Conservation (phyloP, 2,113 vertebrate genomes). For the Oxyura jamaicensis region DNA sequence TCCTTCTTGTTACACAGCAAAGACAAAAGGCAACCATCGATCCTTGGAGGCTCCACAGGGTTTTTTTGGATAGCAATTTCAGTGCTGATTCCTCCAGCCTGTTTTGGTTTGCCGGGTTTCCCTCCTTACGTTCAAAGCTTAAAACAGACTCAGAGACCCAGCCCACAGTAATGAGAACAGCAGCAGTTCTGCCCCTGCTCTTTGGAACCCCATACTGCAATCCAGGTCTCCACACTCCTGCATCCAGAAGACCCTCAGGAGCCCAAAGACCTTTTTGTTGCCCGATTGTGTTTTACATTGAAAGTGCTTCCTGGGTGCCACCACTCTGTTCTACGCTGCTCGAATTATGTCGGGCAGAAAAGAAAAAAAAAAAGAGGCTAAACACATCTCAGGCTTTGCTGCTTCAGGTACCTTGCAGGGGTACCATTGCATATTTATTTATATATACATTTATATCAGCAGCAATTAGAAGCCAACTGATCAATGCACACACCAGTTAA, state of each 20-base stretch:
- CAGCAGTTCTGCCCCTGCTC: neutral
- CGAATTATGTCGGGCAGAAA: neutral
- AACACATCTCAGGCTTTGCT: neutral
- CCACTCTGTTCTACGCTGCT: neutral
- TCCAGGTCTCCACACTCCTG: neutral
- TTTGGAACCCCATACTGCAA: neutral
- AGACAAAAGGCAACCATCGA: neutral
- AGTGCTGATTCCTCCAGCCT: neutral
- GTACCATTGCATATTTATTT: rapidly evolving
- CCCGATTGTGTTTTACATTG: neutral
- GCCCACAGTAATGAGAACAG: neutral
- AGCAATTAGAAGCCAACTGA: neutral
- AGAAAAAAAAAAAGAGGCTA: rapidly evolving
- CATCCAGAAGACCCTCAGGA: neutral
- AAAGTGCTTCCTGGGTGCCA: neutral
- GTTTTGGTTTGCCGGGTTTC: neutral
- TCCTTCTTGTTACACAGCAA: neutral
- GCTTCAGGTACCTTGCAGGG: neutral
- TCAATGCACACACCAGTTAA: neutral
- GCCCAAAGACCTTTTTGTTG: neutral
- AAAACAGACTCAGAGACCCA: neutral
- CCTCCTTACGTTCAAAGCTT: neutral
- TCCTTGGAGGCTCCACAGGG: neutral
- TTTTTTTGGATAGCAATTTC: neutral
- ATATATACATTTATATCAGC: neutral